Evolutionary conservation across 2,113 vertebrate genomes (phyloP), one percentile per base, ranked within the genome.

Genomic region (Cebus imitator): DNA sequence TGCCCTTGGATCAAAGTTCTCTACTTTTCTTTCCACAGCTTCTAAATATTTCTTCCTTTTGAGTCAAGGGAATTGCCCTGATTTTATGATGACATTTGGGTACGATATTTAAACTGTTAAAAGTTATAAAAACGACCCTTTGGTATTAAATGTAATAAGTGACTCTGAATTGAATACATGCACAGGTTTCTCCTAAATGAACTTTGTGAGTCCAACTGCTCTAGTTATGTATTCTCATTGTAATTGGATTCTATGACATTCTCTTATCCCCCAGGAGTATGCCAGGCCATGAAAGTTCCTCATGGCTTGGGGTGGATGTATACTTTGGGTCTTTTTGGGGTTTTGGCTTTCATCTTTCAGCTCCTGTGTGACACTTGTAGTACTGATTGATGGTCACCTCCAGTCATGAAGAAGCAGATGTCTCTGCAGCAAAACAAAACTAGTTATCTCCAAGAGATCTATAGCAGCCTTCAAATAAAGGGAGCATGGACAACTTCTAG

Each of bases 101-200:
- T 93, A 85, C 30, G 76, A 78, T 96, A 97, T 97, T 98, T 95
- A 96, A 97, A 85, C 91, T 96, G 80, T 96, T 97, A 92, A 96
- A 97, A 97, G 87, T 97, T 97, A 92, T 96, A 85, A 96, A 96
- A 97, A 90, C 3, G 94, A 95, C 94, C 94, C 90, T 96, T 95
- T 98, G 96, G 70, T 97, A 96, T 97, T 98, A 98, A 95, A 91
- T 90, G 82, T 92, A 96, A 97, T 97, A 92, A 97, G 43, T 91
- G 92, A 43, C 68, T 96, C 88, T 96, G 94, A 87, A 73, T 57
- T 83, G 81, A 95, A 89, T 83, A 78, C 73, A 85, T 52, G 84
- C 23, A 75, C 85, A 95, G 32, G 57, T 96, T 96, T 96, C 81
- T 94, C 21, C 68, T 85, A 4, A 83, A 50, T 87, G 91, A 96